These are phyloP conservation scores for Enhydra lutris DNA, from an alignment of 2,113 vertebrate species.

Conservation along the genomic window DNA sequence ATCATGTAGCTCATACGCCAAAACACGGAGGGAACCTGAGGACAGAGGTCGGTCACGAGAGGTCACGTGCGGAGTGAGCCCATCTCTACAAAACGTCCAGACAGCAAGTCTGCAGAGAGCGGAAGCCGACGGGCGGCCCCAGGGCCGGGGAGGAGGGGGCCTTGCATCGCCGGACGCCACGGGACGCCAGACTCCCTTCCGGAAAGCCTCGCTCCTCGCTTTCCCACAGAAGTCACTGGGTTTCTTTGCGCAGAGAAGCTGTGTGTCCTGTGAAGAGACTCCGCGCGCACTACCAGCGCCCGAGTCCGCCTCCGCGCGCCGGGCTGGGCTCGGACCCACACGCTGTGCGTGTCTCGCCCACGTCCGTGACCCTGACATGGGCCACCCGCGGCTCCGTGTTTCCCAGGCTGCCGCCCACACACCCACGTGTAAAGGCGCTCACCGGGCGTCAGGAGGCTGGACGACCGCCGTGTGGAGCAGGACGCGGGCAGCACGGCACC, in stretches of 20 bases:
- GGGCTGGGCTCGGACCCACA: background rate
- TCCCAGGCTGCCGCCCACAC: background rate
- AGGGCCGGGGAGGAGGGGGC: background rate
- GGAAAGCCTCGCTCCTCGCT: background rate
- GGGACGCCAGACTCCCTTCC: accelerated
- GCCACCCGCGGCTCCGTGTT: accelerated
- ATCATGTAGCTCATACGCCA: accelerated
- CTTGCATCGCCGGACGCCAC: background rate
- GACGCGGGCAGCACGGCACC: accelerated
- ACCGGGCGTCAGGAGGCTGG: accelerated
- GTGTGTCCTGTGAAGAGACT: background rate
- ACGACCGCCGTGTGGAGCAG: background rate
- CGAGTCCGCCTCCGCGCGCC: accelerated
- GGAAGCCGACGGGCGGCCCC: background rate
- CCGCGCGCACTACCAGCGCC: accelerated
- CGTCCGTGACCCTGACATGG: accelerated
- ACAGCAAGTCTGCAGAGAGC: background rate
- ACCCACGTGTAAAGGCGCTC: accelerated
- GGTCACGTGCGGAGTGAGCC: accelerated
- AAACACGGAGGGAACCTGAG: background rate
- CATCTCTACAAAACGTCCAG: background rate
- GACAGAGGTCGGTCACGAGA: background rate
- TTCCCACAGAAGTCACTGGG: background rate
- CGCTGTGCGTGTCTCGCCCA: accelerated
- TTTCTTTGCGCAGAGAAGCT: background rate